Evolutionary conservation across 2,797 vertebrate genomes (phyloP), one percentile per base, ranked within the genome.

Genomic region (Threskiornis aethiopicus): DNA sequence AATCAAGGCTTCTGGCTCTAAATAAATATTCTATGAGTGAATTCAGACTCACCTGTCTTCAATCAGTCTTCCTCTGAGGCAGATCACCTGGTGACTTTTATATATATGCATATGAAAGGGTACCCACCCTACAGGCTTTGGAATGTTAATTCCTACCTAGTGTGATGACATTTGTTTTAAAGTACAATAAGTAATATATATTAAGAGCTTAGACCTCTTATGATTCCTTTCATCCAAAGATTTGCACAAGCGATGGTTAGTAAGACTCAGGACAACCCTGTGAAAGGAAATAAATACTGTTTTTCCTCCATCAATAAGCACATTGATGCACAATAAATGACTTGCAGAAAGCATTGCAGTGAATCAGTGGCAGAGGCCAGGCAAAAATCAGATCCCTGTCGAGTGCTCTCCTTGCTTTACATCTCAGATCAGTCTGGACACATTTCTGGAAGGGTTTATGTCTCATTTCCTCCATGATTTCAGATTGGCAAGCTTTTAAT

Each of bases 31-130:
- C 52, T 66, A 3, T 16, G 19, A 65, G 24, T 37, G 44, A 92
- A 92, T 92, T 84, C 55, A 75, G 58, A 98, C 98, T 98, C 94
- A 98, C 98, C 98, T 77, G 97, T 95, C 85, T 97, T 96, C 96
- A 85, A 58, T 24, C 9, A 11, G 86, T 57, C 87, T 96, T 83
- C 79, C 73, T 91, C 28, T 77, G 80, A 96, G 67, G 42, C 17
- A 51, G 84, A 55, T 75, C 58, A 39, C 37, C 87, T 58, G 51
- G 39, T 35, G 73, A 13, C 26, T 91, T 95, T 96, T 95, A 97
- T 97, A 98, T 97, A 97, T 84, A 87, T 70, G 47, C 85, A 66
- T 58, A 77, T 69, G 84, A 83, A 46, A 84, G 37, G 47, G 80
- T 81, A 93, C 91, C 89, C 93, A 93, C 94, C 95, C 93, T 80